phyloP scores from a whole-genome alignment of 1,140 invertebrate species.

The Scaptomyza montana region DNA sequence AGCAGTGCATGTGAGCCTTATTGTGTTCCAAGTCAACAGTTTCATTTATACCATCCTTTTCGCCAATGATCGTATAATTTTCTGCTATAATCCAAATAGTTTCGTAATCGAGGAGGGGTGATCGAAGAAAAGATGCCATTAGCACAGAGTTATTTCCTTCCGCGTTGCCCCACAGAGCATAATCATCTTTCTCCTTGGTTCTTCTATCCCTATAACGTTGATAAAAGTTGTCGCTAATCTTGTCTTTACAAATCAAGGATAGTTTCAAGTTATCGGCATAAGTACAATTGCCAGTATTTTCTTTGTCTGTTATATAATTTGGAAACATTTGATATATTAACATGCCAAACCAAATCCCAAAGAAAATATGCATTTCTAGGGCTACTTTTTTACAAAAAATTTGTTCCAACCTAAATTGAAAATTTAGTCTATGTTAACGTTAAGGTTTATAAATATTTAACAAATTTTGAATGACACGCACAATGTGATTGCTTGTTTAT shows the following conservation, averaged over 20 bases:
- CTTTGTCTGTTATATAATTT: too few species aligned
- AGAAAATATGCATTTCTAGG: too few species aligned
- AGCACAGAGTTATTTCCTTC: not conserved
- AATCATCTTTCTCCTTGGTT: not conserved
- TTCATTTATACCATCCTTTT: not conserved
- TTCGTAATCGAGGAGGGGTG: not conserved
- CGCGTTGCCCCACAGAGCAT: not conserved
- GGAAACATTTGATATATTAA: too few species aligned
- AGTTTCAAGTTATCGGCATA: not conserved
- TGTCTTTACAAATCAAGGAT: not conserved
- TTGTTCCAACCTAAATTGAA: too few species aligned
- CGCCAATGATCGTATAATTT: not conserved
- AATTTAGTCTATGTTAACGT: too few species aligned
- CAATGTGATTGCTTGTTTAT: too few species aligned
- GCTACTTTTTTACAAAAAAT: too few species aligned
- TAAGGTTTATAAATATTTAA: too few species aligned
- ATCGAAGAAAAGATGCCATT: not conserved
- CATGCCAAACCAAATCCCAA: too few species aligned
- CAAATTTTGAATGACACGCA: too few species aligned
- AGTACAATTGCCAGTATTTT: too few species aligned
- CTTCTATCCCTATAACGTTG: not conserved
- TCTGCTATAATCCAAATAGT: not conserved
- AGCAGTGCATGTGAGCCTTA: not conserved
- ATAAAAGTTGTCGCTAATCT: not conserved
- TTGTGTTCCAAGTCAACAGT: not conserved